These are phyloP conservation scores for Caenorhabditis wallacei DNA, from an alignment of 2,888 invertebrate species.

Conservation along the genomic window DNA sequence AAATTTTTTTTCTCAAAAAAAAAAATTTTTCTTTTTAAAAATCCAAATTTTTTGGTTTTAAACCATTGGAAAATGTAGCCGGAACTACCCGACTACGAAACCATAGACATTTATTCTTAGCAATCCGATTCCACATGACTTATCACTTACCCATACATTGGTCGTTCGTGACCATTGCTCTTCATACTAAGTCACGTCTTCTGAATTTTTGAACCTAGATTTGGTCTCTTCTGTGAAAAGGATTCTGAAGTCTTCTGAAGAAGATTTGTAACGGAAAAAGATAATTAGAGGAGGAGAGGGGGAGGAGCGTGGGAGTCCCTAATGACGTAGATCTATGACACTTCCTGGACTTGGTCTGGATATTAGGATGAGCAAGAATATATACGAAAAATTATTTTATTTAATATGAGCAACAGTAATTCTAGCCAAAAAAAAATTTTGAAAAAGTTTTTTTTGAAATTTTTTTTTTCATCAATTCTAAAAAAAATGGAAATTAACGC, in stretches of 20 bases:
- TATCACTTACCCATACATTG: slow-evolving; percentile 41
- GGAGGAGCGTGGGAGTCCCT: slow-evolving; percentile 6
- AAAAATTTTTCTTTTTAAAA: background rate
- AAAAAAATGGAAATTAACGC: no score
- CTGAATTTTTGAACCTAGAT: no score
- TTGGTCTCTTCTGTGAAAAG: no score
- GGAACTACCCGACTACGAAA: slow-evolving; percentile 8
- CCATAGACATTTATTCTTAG: slow-evolving; percentile 7
- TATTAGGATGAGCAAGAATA: no score
- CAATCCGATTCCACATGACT: slow-evolving; percentile 1
- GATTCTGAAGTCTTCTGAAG: no score
- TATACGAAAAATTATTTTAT: no score
- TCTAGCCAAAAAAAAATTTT: no score
- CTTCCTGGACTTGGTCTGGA: no score
- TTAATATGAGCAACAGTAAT: no score
- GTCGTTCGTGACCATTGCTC: background rate
- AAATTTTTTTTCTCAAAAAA: background rate
- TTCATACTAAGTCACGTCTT: background rate
- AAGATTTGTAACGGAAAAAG: slow-evolving; percentile 12
- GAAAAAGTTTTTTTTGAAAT: no score
- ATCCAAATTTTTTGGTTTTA: background rate
- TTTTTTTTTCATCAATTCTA: no score
- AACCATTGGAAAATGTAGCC: background rate
- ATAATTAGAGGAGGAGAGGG: slow-evolving; percentile 24
- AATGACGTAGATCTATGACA: no score